These are phyloP conservation scores for Propsilocerus akamusi DNA, from an alignment of 1,140 invertebrate species.

Conservation along the genomic window DNA sequence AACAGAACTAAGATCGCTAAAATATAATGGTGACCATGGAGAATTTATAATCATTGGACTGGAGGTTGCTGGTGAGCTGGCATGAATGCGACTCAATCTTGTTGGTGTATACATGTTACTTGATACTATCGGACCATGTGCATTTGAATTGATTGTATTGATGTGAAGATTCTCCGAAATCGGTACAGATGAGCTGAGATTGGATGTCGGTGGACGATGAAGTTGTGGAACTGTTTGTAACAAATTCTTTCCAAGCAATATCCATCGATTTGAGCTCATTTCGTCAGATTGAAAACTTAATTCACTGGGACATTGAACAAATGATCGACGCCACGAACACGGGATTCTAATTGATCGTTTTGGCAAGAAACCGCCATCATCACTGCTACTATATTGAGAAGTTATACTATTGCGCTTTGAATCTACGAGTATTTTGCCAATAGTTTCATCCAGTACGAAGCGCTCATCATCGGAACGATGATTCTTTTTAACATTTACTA, in stretches of 20 bases:
- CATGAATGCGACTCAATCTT: constrained; percentile 35
- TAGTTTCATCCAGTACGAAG: constrained; percentile 34
- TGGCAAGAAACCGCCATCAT: constrained; percentile 64
- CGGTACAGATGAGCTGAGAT: constrained; percentile 11
- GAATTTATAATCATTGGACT: constrained; percentile 30
- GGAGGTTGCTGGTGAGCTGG: constrained; percentile 40
- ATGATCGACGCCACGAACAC: constrained; percentile 43
- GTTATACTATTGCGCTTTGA: constrained; percentile 36
- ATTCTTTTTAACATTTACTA: constrained; percentile 27
- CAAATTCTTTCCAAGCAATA: constrained; percentile 16
- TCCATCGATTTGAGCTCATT: constrained; percentile 13
- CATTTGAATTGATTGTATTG: constrained; percentile 17
- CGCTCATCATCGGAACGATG: constrained; percentile 51
- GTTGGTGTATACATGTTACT: constrained; percentile 24
- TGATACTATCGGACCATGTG: constrained; percentile 26
- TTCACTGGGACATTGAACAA: constrained; percentile 43
- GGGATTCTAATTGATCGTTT: constrained; percentile 19
- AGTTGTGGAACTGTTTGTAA: constrained; percentile 11
- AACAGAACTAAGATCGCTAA: constrained; percentile 74
- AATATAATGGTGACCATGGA: constrained; percentile 47
- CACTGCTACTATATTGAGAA: constrained; percentile 50
- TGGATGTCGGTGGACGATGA: constrained; percentile 1
- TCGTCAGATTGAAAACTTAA: constrained; percentile 34
- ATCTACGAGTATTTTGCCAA: constrained; percentile 16
- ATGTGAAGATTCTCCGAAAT: constrained; percentile 13